phyloP scores from a whole-genome alignment of 2,113 vertebrate species.

The Caracal caracal region DNA sequence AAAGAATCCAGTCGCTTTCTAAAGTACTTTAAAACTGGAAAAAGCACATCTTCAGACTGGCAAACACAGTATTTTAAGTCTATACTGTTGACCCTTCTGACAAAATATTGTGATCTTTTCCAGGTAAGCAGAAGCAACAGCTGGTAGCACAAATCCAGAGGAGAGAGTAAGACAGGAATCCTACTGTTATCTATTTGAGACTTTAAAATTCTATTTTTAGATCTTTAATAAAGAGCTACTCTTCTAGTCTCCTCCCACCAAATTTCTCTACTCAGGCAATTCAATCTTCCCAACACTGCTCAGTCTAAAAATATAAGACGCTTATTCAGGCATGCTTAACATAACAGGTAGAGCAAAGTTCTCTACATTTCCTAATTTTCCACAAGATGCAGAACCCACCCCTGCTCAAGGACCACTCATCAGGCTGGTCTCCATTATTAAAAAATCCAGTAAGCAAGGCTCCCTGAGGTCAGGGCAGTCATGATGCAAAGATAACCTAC shows the following conservation, averaged over 20 bases:
- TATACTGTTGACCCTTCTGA: slow-evolving; percentile 4
- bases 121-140: slow-evolving; percentile 58
- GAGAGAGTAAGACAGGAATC: background rate
- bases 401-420: background rate
- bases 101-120: slow-evolving; percentile 50
- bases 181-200: slow-evolving; percentile 52
- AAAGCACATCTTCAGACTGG: background rate
- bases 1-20: background rate
- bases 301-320: slow-evolving; percentile 53
- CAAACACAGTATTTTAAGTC: background rate
- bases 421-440: background rate
- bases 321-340: slow-evolving; percentile 30
- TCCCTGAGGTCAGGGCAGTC: background rate
- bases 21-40: slow-evolving; percentile 16
- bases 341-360: background rate
- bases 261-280: slow-evolving; percentile 60
- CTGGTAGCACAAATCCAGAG: background rate
- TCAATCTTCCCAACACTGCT: slow-evolving; percentile 49
- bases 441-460: background rate
- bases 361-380: background rate
- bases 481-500: background rate
- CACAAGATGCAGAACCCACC: background rate
- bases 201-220: slow-evolving; percentile 76
- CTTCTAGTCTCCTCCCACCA: slow-evolving; percentile 62
- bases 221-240: slow-evolving; percentile 67